phyloP scores from a whole-genome alignment of 2,888 invertebrate species.

The Cistogaster globosa region DNA sequence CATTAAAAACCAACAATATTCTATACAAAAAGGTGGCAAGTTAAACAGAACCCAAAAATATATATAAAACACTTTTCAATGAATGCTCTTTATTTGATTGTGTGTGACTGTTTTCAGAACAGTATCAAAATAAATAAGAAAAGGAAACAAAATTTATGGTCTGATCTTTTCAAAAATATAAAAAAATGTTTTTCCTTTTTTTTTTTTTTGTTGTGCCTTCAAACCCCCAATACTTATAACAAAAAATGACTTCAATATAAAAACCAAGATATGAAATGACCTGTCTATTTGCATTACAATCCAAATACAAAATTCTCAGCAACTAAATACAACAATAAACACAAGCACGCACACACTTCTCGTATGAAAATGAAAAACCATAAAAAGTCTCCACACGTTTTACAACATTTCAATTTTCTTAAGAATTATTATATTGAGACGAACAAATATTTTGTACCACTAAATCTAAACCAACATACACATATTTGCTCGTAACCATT shows the following conservation, averaged over 20 bases:
- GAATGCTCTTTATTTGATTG: slow-evolving; percentile 32
- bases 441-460: not conserved
- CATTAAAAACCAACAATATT: slow-evolving; percentile 46
- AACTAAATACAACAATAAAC: slow-evolving; percentile 17
- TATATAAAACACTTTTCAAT: slow-evolving; percentile 22
- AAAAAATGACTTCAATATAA: slow-evolving; percentile 35
- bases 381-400: slow-evolving; percentile 69
- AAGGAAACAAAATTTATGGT: slow-evolving; percentile 56
- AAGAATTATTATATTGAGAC: slow-evolving; percentile 42
- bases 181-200: slow-evolving; percentile 50
- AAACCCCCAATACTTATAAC: slow-evolving; percentile 31
- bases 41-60: slow-evolving; percentile 24
- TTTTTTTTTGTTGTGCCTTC: not conserved
- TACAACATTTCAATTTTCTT: slow-evolving; percentile 69
- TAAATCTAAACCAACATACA: slow-evolving; percentile 4
- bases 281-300: slow-evolving; percentile 18
- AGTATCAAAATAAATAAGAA: slow-evolving; percentile 43
- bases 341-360: not conserved
- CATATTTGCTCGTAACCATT: not conserved
- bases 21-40: slow-evolving; percentile 55
- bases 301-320: slow-evolving; percentile 40
- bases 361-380: slow-evolving; percentile 2
- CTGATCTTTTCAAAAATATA: slow-evolving; percentile 48
- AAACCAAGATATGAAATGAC: slow-evolving; percentile 46
- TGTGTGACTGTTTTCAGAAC: slow-evolving; percentile 38